phyloP scores from a whole-genome alignment of 2,888 invertebrate species.

The Drosophila austrosaltans region DNA sequence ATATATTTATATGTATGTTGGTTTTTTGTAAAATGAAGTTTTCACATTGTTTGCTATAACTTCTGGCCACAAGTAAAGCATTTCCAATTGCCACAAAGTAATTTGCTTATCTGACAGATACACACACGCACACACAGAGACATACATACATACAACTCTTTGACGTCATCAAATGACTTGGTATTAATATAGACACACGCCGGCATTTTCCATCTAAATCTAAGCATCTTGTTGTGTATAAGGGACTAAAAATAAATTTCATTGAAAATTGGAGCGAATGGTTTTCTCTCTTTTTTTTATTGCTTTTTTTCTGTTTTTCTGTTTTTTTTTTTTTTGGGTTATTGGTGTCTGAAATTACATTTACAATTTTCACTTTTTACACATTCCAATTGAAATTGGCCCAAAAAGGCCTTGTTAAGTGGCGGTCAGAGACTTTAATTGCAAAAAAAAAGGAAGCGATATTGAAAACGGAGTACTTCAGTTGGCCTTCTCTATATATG shows the following conservation, averaged over 20 bases:
- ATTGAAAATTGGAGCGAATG: conserved; percentile 74
- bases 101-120: conserved; percentile 37
- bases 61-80: conserved; percentile 54
- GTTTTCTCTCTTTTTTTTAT: neutral
- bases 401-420: conserved; percentile 27
- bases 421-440: conserved; percentile 31
- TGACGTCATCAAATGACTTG: conserved; percentile 69
- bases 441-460: neutral
- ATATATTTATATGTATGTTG: conserved; percentile 43
- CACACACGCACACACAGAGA: conserved; percentile 5
- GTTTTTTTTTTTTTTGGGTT: no score
- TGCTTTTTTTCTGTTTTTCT: no score
- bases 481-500: neutral
- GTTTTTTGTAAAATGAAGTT: conserved; percentile 56
- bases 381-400: neutral
- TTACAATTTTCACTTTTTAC: neutral
- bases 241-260: conserved; percentile 73
- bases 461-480: neutral
- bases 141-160: conserved; percentile 36
- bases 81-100: conserved; percentile 44
- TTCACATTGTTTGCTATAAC: conserved; percentile 58
- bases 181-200: conserved; percentile 69
- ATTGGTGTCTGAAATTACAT: conserved; percentile 20
- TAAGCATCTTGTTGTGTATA: conserved; percentile 42
- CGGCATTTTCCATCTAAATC: conserved; percentile 64